These are phyloP conservation scores for Neomonachus schauinslandi DNA, from an alignment of 2,113 vertebrate species.

Conservation along the genomic window DNA sequence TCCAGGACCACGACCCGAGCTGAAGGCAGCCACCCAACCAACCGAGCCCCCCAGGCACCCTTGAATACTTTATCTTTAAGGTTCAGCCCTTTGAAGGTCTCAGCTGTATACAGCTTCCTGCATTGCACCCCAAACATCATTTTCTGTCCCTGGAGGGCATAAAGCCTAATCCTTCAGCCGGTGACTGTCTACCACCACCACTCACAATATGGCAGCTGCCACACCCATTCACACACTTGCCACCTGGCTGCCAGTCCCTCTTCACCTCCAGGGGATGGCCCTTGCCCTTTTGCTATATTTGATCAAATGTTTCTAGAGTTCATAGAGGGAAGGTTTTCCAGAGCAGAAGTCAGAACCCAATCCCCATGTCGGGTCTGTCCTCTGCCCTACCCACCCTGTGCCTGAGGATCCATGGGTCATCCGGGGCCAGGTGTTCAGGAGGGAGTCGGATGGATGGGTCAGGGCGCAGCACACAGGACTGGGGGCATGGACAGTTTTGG, in stretches of 20 bases:
- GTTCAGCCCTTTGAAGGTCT: not conserved
- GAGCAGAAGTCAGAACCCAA: not conserved
- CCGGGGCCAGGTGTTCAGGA: not conserved
- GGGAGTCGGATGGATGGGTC: not conserved
- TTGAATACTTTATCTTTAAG: not conserved
- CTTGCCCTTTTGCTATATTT: not conserved
- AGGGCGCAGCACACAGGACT: not conserved
- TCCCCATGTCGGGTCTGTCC: not conserved
- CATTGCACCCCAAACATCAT: not conserved
- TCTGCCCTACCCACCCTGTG: too few relatives aligned
- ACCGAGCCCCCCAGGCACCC: too few relatives aligned
- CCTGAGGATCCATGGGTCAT: not conserved
- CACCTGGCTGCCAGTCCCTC: not conserved
- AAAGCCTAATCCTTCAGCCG: not conserved
- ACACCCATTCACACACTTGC: accelerated
- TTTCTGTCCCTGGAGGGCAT: not conserved
- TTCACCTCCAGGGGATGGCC: not conserved
- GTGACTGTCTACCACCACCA: not conserved
- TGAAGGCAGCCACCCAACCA: too few relatives aligned
- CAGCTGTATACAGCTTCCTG: not conserved
- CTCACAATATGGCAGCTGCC: accelerated
- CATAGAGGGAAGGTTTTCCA: not conserved
- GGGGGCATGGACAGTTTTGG: not conserved
- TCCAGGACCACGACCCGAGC: too few relatives aligned
- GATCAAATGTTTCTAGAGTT: not conserved